Evolutionary conservation across 2,888 invertebrate genomes (phyloP).

Genomic region (Stenodema calcarata): DNA sequence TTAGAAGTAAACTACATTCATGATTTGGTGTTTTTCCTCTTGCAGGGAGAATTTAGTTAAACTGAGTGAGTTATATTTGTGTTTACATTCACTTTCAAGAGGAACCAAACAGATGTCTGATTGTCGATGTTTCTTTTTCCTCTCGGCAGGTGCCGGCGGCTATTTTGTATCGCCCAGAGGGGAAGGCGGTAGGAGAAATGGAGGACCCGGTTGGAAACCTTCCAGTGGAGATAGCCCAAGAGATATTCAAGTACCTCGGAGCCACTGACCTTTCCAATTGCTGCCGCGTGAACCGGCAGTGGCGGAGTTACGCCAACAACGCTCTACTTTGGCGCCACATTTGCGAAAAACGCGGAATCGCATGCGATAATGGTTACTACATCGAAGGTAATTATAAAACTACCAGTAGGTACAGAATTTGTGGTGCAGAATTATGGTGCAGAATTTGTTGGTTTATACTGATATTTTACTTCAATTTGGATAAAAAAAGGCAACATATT

Average conservation of each 20-base stretch:
- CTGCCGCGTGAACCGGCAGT: constrained; percentile 50
- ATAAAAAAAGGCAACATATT: too few species aligned
- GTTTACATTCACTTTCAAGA: background rate
- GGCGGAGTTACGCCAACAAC: constrained; percentile 50
- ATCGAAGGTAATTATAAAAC: constrained; percentile 28
- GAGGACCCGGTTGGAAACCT: constrained; percentile 52
- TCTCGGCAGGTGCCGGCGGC: background rate
- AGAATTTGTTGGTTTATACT: too few species aligned
- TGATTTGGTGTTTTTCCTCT: too few species aligned
- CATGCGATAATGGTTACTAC: constrained; percentile 31
- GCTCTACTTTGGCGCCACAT: constrained; percentile 51
- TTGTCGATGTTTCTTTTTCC: background rate
- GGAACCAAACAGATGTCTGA: background rate
- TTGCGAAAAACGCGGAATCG: constrained; percentile 46
- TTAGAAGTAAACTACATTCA: too few species aligned
- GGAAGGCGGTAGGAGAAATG: constrained; percentile 5
- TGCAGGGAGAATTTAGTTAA: too few species aligned
- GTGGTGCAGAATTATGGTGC: too few species aligned
- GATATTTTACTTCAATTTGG: too few species aligned
- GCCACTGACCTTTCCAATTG: constrained; percentile 52
- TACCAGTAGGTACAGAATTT: too few species aligned
- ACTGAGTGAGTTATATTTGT: too few species aligned
- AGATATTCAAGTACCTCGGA: constrained; percentile 53
- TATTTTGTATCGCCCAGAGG: background rate
- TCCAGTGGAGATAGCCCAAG: constrained; percentile 50